Evolutionary conservation across 2,888 invertebrate species (phyloP), one percentile per base, ranked within the genome.

Genomic region (Drosophila maculinotata): DNA sequence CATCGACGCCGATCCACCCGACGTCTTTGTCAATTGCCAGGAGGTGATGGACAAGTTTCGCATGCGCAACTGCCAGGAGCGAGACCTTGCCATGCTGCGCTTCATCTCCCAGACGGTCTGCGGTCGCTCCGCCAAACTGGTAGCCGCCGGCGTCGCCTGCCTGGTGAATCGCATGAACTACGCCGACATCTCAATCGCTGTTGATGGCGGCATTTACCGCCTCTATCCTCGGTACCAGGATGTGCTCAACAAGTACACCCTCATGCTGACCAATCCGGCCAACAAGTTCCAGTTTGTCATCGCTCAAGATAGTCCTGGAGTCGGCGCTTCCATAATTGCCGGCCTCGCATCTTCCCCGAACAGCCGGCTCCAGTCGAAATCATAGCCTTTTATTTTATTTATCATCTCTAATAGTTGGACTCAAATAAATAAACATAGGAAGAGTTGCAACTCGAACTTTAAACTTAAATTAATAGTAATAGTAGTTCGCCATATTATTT

Each of bases 51-150:
- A 97, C 72, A 97, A 97, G 92, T 93, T 98, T 58, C 83, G 82
- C 6, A 73, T 89, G 6, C 57, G 70, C 1, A 62, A 96, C 86
- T 96, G 96, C 36, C 94, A 94, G 1, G 95, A 96, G 66, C 94
- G 95, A 67, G 99, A 99, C 92, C 97, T 97, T 92, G 95, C 95
- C 63, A 96, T 95, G 79, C 95, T 99, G 7, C 94, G 97, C 48
- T 96, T 96, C 91, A 95, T 98, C 57, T 98, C 98, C 91, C 95
- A 96, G 82, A 93, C 95, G 60, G 95, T 99, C 10, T 97, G 97
- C 12, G 94, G 95, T 71, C 94, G 99, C 65, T 98, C 99, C 0
- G 98, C 99, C 1, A 95, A 97, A 92, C 92, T 99, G n/a, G 95
- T 96, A 3, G 96, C 98, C 0, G 96, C 97, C 44, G 97, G 97